Evolutionary conservation across 2,113 vertebrate species (phyloP).

Genomic region (Cyrtonyx montezumae): DNA sequence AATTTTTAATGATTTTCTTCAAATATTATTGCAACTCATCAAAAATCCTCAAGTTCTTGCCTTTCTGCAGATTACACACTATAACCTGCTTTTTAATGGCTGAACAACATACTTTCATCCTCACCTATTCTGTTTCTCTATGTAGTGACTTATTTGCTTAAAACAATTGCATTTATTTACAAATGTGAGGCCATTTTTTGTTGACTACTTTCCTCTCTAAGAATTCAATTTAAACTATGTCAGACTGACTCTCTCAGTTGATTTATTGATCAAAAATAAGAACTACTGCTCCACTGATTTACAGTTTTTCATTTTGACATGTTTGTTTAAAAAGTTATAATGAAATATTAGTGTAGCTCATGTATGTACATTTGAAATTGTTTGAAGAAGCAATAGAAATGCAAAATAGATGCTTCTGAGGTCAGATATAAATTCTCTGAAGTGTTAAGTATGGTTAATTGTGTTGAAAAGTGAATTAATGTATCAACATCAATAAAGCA

Average conservation of each 20-base stretch:
- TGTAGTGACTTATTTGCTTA: background rate
- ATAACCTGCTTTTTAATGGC: background rate
- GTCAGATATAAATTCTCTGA: background rate
- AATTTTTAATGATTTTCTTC: background rate
- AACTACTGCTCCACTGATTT: background rate
- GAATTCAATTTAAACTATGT: background rate
- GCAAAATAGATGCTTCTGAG: background rate
- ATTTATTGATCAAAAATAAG: background rate
- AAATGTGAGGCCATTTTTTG: constrained; percentile 32
- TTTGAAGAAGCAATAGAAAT: background rate
- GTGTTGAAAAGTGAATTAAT: background rate
- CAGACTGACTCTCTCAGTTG: background rate
- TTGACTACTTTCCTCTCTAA: background rate
- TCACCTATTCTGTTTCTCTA: background rate
- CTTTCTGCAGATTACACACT: background rate
- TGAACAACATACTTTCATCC: background rate
- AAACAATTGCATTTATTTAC: background rate
- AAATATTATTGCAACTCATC: background rate
- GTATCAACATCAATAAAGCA: background rate
- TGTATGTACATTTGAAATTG: background rate
- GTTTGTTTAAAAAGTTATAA: background rate
- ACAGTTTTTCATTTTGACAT: background rate
- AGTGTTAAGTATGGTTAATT: background rate
- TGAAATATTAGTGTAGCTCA: background rate
- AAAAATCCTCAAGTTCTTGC: background rate